A percentile compares a stretch with the other conserved stretches of the same genome.
These are phyloP conservation scores for Palythoa heliodiscus DNA, from an alignment of 92 coral and sea anemone species.

Conservation along the genomic window DNA sequence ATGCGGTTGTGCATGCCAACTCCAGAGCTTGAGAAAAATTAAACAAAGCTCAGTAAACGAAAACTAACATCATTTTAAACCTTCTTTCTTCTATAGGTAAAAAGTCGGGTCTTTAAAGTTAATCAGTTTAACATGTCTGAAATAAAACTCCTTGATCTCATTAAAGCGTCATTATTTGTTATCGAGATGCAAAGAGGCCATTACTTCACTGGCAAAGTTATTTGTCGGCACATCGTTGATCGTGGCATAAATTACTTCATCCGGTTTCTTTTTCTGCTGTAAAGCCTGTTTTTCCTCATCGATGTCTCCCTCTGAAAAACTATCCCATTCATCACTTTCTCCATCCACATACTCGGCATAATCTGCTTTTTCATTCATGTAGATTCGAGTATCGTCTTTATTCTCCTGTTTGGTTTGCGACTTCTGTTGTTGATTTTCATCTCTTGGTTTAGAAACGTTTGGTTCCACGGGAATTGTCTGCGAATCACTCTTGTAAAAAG, in stretches of 20 bases:
- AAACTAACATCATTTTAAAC: no score
- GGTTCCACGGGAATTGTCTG: conserved; percentile 1
- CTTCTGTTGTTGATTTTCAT: not conserved
- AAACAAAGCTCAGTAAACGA: no score
- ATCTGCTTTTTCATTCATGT: not conserved
- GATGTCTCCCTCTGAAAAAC: conserved; percentile 14
- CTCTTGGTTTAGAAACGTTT: not conserved
- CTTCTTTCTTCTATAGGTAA: no score
- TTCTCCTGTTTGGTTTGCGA: not conserved
- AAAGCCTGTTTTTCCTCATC: not conserved
- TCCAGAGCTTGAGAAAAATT: no score
- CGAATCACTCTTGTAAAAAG: not conserved
- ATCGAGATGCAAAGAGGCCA: not conserved
- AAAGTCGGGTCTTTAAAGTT: no score
- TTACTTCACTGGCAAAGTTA: conserved; percentile 1
- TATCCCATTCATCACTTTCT: conserved; percentile 28
- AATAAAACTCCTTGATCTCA: no score
- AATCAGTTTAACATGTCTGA: no score
- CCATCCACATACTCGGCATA: not conserved
- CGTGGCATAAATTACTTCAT: conserved; percentile 16
- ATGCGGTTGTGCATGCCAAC: no score
- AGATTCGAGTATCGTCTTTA: not conserved
- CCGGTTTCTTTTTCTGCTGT: not conserved
- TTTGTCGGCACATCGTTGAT: conserved; percentile 5
- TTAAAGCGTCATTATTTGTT: not conserved